Conservation (phyloP, 92 coral and sea anemone genomes). For the Galaxea fascicularis region DNA sequence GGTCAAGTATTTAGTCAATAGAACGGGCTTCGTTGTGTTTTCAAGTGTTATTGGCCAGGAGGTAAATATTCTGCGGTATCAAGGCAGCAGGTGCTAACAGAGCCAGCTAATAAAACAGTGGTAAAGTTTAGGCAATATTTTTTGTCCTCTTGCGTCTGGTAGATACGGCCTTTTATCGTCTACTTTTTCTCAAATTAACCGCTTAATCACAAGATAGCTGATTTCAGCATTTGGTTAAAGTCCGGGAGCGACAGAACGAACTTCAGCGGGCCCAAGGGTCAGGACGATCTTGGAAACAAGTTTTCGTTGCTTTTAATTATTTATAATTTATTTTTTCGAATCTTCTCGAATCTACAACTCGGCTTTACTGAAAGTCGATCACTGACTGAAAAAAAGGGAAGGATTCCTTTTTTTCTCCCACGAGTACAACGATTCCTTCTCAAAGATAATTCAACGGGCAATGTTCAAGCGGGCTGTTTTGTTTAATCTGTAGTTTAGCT, state of each 20-base stretch:
- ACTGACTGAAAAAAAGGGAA: background rate
- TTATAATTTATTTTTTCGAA: constrained; percentile 55
- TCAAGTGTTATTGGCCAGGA: constrained; percentile 22
- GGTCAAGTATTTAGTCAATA: constrained; percentile 33
- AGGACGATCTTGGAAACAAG: constrained; percentile 15
- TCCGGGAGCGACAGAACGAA: background rate
- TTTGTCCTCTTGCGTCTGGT: constrained; percentile 40
- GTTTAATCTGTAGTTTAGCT: constrained; percentile 29
- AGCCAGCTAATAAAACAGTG: constrained; percentile 53
- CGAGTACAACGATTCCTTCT: background rate
- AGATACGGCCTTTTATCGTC: constrained; percentile 38
- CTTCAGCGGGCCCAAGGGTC: background rate
- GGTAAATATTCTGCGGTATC: constrained; percentile 46
- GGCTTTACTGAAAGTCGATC: constrained; percentile 16
- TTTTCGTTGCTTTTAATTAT: constrained; percentile 47
- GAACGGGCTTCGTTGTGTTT: constrained; percentile 25
- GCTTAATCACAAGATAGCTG: constrained; percentile 9
- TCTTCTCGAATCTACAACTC: constrained; percentile 49
- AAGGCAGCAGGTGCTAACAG: constrained; percentile 44
- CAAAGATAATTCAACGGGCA: constrained; percentile 9
- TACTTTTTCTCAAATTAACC: constrained; percentile 20
- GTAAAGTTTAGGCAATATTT: constrained; percentile 51
- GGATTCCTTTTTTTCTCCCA: background rate
- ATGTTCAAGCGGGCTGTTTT: constrained; percentile 37
- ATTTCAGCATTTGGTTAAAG: background rate